Conservation (phyloP, 2,113 vertebrate genomes). For the Choloepus hoffmanni region DNA sequence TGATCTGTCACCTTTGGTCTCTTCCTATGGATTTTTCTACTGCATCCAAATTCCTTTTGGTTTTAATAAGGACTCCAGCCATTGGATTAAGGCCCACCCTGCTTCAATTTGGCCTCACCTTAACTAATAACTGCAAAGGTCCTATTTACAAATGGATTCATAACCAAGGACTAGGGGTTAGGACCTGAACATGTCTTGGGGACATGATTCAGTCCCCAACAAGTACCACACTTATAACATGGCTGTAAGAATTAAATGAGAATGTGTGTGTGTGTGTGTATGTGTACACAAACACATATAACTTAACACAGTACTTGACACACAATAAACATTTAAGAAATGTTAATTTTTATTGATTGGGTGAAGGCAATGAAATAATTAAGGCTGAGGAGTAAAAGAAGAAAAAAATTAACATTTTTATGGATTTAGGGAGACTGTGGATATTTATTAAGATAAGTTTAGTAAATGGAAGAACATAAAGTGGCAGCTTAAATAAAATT, state of each 20-base stretch:
- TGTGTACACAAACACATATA: background rate
- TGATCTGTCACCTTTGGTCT: no score
- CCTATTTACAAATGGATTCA: no score
- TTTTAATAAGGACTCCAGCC: no score
- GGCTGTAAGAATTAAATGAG: background rate
- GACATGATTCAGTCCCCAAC: no score
- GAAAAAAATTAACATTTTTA: conserved; percentile 13
- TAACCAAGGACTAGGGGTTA: no score
- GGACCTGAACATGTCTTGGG: no score
- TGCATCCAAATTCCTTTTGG: no score
- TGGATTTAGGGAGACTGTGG: background rate
- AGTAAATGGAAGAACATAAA: background rate
- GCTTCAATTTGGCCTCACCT: no score
- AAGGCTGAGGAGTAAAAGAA: background rate
- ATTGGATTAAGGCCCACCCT: no score
- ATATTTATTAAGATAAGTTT: background rate
- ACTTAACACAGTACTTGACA: background rate
- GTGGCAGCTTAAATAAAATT: conserved; percentile 31
- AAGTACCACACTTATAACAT: background rate
- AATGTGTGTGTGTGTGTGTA: background rate
- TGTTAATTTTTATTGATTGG: background rate
- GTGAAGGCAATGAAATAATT: conserved; percentile 27
- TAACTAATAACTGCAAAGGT: no score
- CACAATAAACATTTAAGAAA: background rate
- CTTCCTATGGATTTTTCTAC: no score